These are phyloP conservation scores for Gobionotothen gibberifrons DNA, from an alignment of 2,797 vertebrate genomes.

Conservation along the genomic window DNA sequence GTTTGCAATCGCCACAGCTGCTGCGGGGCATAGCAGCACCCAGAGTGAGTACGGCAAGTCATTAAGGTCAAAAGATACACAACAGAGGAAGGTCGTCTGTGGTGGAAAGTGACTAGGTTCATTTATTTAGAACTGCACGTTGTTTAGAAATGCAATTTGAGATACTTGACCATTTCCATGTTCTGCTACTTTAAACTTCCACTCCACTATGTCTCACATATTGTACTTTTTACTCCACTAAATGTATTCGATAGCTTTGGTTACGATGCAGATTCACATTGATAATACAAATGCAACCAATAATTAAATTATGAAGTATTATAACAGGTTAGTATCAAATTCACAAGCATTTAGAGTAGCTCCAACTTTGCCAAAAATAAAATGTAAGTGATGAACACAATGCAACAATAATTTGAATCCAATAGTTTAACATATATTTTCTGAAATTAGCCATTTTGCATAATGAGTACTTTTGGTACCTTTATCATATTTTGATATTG, in stretches of 20 bases:
- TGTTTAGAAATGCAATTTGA: too few relatives aligned
- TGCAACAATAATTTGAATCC: too few relatives aligned
- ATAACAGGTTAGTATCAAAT: not conserved
- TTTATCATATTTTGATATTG: too few relatives aligned
- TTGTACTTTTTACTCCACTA: not conserved
- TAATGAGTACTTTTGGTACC: too few relatives aligned
- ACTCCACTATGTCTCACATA: not conserved
- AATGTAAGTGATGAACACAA: too few relatives aligned
- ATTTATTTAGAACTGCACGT: too few relatives aligned
- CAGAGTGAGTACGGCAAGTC: conserved; percentile 83
- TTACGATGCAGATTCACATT: not conserved
- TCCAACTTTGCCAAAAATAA: too few relatives aligned
- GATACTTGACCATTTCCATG: not conserved
- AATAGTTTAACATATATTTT: too few relatives aligned
- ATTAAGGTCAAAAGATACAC: conserved; percentile 12
- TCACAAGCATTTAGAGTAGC: too few relatives aligned
- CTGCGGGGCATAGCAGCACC: conserved; percentile 91
- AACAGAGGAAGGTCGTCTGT: not conserved
- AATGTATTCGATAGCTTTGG: too few relatives aligned
- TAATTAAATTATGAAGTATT: not conserved
- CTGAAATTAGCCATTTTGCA: too few relatives aligned
- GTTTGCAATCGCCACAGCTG: conserved; percentile 95
- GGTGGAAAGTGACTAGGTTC: not conserved
- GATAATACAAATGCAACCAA: not conserved
- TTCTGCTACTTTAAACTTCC: not conserved